Conservation (phyloP, 2,113 vertebrate species). For the Panthera tigris region DNA sequence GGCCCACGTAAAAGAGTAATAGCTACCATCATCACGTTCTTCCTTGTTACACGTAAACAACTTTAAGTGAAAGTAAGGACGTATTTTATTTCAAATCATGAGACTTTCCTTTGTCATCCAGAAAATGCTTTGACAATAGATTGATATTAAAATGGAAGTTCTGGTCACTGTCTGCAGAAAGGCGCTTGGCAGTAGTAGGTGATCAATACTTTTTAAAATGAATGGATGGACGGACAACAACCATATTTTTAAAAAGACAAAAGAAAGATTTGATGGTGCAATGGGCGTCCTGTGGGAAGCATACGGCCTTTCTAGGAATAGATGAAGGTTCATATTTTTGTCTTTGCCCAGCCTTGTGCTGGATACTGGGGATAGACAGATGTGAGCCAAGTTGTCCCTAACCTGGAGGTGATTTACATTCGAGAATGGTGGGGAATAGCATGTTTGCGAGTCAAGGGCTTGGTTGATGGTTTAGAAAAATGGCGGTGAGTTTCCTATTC, state of each 20-base stretch:
- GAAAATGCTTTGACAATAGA: neutral
- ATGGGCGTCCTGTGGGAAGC: neutral
- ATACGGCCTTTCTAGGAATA: neutral
- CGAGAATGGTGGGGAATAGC: no score
- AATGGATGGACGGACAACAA: neutral
- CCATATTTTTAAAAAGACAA: neutral
- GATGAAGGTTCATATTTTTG: neutral
- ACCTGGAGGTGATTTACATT: neutral
- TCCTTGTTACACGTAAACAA: neutral
- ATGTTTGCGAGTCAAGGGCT: neutral
- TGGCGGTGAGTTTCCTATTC: neutral
- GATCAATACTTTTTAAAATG: neutral
- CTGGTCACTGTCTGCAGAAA: neutral
- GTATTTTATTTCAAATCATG: neutral
- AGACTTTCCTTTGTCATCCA: neutral
- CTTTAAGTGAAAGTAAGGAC: neutral
- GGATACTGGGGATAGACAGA: neutral
- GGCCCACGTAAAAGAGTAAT: conserved; percentile 55
- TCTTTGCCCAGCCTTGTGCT: fast-evolving
- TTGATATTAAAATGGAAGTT: neutral
- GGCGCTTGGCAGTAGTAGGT: neutral
- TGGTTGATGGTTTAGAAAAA: neutral
- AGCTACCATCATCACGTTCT: conserved; percentile 70
- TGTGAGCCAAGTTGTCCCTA: neutral
- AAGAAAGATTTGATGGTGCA: neutral